Evolutionary conservation across 2,888 invertebrate genomes (phyloP).

Genomic region (Heliconius hortense): DNA sequence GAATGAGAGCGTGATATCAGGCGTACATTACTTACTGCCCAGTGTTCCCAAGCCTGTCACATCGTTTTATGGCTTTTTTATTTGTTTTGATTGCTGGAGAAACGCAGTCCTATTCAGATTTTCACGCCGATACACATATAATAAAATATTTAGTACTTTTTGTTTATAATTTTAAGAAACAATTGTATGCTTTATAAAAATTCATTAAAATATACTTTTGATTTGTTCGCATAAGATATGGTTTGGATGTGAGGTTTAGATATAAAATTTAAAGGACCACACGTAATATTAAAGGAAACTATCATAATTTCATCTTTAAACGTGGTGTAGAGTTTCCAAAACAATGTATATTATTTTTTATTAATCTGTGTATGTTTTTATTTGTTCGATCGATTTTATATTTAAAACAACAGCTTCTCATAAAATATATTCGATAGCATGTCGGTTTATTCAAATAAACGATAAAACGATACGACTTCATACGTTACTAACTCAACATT

Average conservation of each 20-base stretch:
- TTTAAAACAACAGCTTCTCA: slow-evolving; percentile 45
- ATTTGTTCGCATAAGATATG: neutral
- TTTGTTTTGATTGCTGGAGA: slow-evolving; percentile 71
- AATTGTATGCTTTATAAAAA: neutral
- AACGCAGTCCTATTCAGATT: slow-evolving; percentile 75
- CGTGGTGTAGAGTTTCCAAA: slow-evolving; percentile 14
- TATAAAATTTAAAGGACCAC: slow-evolving; percentile 9
- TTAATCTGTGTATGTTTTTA: slow-evolving; percentile 20
- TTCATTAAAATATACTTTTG: neutral
- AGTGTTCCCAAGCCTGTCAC: slow-evolving; percentile 77
- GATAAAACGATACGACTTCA: slow-evolving; percentile 43
- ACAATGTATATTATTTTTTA: slow-evolving; percentile 4
- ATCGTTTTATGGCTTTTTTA: slow-evolving; percentile 78
- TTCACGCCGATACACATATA: slow-evolving; percentile 40
- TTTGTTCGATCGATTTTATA: slow-evolving; percentile 8
- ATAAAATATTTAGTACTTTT: slow-evolving; percentile 22
- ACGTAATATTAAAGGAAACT: slow-evolving; percentile 11
- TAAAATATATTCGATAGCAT: slow-evolving; percentile 31
- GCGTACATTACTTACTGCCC: slow-evolving; percentile 66
- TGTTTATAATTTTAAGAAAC: neutral
- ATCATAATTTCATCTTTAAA: neutral
- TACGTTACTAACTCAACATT: slow-evolving; percentile 48
- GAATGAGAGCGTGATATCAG: slow-evolving; percentile 67
- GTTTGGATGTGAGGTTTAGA: neutral
- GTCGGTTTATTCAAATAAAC: slow-evolving; percentile 26